Conservation (phyloP, 23 tunicate genomes). For the Trididemnum nubilum region DNA sequence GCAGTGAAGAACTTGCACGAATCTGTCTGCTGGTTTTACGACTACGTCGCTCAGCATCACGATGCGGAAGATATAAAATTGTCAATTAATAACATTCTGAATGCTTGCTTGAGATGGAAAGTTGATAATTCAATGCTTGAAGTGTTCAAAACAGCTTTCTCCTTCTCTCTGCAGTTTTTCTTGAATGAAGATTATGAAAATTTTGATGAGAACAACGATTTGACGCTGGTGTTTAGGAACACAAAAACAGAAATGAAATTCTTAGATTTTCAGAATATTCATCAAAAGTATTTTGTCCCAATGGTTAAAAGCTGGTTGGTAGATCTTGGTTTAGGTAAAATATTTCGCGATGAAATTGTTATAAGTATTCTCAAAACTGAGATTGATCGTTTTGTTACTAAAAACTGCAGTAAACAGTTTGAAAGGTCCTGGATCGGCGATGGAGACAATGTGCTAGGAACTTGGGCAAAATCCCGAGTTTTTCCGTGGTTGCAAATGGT, state of each 20-base stretch:
- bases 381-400: conserved; percentile 49
- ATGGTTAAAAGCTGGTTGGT: conserved; percentile 60
- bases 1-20: conserved; percentile 37
- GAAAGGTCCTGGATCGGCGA: conserved; percentile 51
- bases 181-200: not conserved
- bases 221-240: conserved; percentile 22
- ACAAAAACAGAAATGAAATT: not conserved
- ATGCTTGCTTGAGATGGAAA: conserved; percentile 47
- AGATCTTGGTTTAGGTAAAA: conserved; percentile 44
- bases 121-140: conserved; percentile 21
- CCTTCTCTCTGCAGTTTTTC: conserved; percentile 45
- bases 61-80: conserved; percentile 8
- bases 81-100: conserved; percentile 26
- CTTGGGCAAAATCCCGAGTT: conserved; percentile 60
- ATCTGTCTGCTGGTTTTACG: conserved; percentile 39
- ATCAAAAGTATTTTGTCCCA: conserved; percentile 11
- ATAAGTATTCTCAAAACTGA: conserved; percentile 53
- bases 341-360: conserved; percentile 45
- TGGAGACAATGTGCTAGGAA: conserved; percentile 38
- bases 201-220: not conserved
- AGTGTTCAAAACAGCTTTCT: conserved; percentile 19
- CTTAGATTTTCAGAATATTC: not conserved
- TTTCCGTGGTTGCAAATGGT: conserved; percentile 55
- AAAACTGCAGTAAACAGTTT: conserved; percentile 56
- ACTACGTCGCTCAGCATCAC: conserved; percentile 20